Evolutionary conservation across 2,797 vertebrate genomes (phyloP).

Genomic region (Cossypha caffra): DNA sequence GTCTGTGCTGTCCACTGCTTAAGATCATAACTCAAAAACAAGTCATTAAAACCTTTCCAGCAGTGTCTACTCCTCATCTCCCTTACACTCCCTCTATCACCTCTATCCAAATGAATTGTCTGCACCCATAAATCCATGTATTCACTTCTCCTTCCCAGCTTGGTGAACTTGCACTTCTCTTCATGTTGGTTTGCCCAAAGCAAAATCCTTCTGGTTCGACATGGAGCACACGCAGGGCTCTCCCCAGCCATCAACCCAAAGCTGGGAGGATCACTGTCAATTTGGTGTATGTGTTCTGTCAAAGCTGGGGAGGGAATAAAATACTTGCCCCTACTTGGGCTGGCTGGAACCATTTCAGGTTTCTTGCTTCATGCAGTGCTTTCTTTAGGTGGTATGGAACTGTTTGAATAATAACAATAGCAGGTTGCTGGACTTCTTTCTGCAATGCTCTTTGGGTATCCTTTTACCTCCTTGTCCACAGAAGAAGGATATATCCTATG

Average conservation of each 20-base stretch:
- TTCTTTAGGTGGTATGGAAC: background rate
- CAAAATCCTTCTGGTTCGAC: background rate
- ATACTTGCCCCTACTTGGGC: background rate
- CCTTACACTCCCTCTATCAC: background rate
- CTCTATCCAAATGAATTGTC: background rate
- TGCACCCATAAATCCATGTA: background rate
- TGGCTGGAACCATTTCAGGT: background rate
- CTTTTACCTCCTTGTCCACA: background rate
- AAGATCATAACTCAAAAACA: background rate
- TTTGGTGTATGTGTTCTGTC: accelerated
- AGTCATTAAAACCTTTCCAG: background rate
- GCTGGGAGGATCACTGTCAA: accelerated
- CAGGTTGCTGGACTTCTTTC: background rate
- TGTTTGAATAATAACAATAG: background rate
- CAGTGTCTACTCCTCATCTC: background rate
- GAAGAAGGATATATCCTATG: background rate
- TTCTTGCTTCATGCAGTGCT: accelerated
- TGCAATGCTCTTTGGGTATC: background rate
- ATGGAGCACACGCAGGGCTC: accelerated
- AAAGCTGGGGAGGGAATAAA: background rate
- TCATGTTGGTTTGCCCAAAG: accelerated
- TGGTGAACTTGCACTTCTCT: background rate
- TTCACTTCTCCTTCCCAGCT: background rate
- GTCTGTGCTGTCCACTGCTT: background rate
- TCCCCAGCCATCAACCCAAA: background rate